A percentile compares a stretch with the other conserved stretches of the same genome.
These are phyloP conservation scores for Coturnix japonica DNA, from an alignment of 2,113 vertebrate species.

Conservation along the genomic window DNA sequence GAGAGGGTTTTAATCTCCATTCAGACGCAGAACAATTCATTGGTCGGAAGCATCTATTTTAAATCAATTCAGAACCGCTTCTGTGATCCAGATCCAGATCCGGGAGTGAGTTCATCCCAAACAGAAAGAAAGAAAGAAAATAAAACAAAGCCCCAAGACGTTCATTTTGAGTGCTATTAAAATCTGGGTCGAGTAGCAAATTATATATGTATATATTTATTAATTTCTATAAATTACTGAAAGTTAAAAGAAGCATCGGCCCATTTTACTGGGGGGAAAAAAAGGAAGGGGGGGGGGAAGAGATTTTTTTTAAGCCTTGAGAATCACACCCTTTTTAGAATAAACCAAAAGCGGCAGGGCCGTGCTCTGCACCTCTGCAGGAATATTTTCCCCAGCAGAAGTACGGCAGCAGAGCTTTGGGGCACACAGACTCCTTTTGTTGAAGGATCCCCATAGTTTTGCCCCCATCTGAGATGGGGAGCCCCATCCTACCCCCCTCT, in stretches of 20 bases:
- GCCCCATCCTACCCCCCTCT: not conserved
- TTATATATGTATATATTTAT: not conserved
- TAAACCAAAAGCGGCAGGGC: not conserved
- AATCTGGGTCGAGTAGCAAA: constrained; percentile 42
- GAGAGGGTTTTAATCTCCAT: not conserved
- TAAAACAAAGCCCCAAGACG: constrained; percentile 19
- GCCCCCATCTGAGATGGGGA: not conserved
- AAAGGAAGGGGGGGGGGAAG: not conserved
- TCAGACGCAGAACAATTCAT: constrained; percentile 2
- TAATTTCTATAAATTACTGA: constrained; percentile 38
- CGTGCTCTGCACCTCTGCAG: not conserved
- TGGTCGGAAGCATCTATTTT: not conserved
- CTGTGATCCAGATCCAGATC: constrained; percentile 27
- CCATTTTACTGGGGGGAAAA: not conserved
- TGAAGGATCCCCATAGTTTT: not conserved
- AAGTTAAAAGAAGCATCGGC: constrained; percentile 33
- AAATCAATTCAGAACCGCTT: constrained; percentile 37
- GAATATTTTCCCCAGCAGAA: not conserved
- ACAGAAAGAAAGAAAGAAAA: not conserved
- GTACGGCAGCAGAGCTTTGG: not conserved
- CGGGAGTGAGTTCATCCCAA: not conserved
- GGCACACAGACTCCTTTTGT: not conserved
- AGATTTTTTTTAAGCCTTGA: not conserved
- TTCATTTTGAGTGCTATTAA: constrained; percentile 33
- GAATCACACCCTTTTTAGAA: not conserved